Evolutionary conservation across 2,797 vertebrate genomes (phyloP), one percentile per base, ranked within the genome.

Genomic region (Pangasius djambal): DNA sequence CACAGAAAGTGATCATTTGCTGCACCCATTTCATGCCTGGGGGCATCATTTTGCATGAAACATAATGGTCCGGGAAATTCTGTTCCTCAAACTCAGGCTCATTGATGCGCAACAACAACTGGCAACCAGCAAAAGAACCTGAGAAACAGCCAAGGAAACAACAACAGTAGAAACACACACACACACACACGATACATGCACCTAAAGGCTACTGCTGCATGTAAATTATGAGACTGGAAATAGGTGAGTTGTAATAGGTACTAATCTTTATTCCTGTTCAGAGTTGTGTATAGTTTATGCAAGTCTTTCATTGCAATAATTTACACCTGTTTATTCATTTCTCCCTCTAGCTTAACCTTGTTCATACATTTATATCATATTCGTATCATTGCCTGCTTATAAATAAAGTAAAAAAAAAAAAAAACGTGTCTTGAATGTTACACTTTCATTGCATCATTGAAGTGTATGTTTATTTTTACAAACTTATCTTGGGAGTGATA

Each of bases 381-480:
- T 67, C 22, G n/a, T 25, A 59, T 31, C 65, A 65, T 65, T 31
- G 65, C n/a, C 55, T 22, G 22, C 6, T 37, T 40, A 20, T 55
- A 34, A 57, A 55, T 8, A 37, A 65, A 61, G 31, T 63, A 20
- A 63, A 61, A 61, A 72, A 50, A n/a, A 25, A 20, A 44, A 44
- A 44, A 5, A 44, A 44, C 0, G 9, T 31, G 10, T 59, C 34
- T 28, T 61, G 70, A 3, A 48, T 75, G 44, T 77, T 86, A 72
- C 85, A 31, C 37, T 25, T 48, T 63, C 28, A 31, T 86, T 86
- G 85, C 85, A 86, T 86, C 72, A 86, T 18, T 77, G 57, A 63
- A 77, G 57, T 7, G 57, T n/a, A n/a, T 10, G 55, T 86, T 44
- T 77, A 86, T 86, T 59, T 86, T 65, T 78, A 63, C 37, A 59